These are phyloP conservation scores for Teleiodes luculella DNA, from an alignment of 2,888 invertebrate species.

Conservation along the genomic window DNA sequence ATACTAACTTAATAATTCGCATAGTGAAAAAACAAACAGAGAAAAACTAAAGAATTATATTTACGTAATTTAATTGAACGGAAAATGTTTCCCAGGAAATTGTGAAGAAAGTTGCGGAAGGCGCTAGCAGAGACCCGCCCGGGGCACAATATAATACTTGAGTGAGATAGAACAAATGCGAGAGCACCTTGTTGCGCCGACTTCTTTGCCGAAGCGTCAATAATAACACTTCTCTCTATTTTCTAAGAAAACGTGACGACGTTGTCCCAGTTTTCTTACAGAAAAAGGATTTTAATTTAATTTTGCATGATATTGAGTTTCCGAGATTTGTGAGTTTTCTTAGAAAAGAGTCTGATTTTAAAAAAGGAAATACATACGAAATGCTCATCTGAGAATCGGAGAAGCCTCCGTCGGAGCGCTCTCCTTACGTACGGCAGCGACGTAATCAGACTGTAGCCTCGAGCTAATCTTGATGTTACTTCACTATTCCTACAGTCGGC, in stretches of 20 bases:
- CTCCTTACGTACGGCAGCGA: slow-evolving; percentile 49
- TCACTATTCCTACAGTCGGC: slow-evolving; percentile 50
- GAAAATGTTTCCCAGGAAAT: slow-evolving; percentile 60
- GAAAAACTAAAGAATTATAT: slow-evolving; percentile 57
- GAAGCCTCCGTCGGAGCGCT: slow-evolving; percentile 49
- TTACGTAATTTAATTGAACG: slow-evolving; percentile 62
- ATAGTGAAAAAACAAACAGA: slow-evolving; percentile 45
- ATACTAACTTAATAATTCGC: slow-evolving; percentile 60
- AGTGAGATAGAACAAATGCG: slow-evolving; percentile 57
- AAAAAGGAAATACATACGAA: slow-evolving; percentile 38
- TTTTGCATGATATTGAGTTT: slow-evolving; percentile 32
- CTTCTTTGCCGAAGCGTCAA: slow-evolving; percentile 51
- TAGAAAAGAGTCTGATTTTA: slow-evolving; percentile 24
- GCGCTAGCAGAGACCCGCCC: slow-evolving; percentile 53
- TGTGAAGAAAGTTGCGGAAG: slow-evolving; percentile 59
- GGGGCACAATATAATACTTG: slow-evolving; percentile 60
- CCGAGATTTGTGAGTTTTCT: slow-evolving; percentile 25
- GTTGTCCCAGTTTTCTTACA: slow-evolving; percentile 10
- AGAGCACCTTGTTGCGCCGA: slow-evolving; percentile 52
- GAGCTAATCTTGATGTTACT: slow-evolving; percentile 66
- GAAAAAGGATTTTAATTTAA: slow-evolving; percentile 20
- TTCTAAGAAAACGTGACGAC: slow-evolving; percentile 32
- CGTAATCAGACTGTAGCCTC: slow-evolving; percentile 68
- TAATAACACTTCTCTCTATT: slow-evolving; percentile 51
- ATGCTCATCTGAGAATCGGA: slow-evolving; percentile 52